phyloP scores from a whole-genome alignment of 1,140 invertebrate genomes.

The Galendromus occidentalis region DNA sequence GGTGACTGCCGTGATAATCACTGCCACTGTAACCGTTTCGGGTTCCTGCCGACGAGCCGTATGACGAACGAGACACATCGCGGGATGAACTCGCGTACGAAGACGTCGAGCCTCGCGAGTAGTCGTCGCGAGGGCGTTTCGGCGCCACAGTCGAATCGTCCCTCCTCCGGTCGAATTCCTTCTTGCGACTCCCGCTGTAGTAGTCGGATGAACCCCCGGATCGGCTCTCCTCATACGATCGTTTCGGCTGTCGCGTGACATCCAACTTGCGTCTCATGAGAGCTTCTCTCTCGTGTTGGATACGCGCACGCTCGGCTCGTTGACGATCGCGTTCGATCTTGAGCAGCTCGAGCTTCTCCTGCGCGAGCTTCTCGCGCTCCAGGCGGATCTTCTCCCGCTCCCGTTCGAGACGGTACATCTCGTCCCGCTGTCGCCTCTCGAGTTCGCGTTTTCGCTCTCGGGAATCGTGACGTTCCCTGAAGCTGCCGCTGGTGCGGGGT shows the following conservation, averaged over 20 bases:
- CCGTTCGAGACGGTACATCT: not conserved
- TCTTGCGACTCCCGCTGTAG: not conserved
- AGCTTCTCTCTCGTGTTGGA: not conserved
- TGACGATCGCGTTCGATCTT: conserved; percentile 3
- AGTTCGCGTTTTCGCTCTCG: not conserved
- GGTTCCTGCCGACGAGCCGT: not conserved
- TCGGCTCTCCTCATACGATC: not conserved
- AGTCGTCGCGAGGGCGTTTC: not conserved
- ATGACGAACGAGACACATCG: not conserved
- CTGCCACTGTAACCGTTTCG: not conserved
- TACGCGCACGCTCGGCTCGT: not conserved
- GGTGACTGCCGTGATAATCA: not conserved
- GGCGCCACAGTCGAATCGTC: not conserved
- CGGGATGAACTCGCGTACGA: not conserved
- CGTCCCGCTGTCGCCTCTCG: not conserved
- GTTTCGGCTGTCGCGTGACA: not conserved
- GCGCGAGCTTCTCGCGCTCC: not conserved
- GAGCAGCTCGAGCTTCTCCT: not conserved
- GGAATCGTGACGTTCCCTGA: not conserved
- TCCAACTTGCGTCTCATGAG: not conserved
- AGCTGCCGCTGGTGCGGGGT: not conserved
- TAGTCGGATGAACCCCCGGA: not conserved
- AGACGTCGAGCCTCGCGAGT: not conserved
- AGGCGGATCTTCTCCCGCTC: not conserved
- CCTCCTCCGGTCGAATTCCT: not conserved